These are phyloP conservation scores for Drosophila grimshawi DNA, from an alignment of 1,140 invertebrate genomes.

Conservation along the genomic window DNA sequence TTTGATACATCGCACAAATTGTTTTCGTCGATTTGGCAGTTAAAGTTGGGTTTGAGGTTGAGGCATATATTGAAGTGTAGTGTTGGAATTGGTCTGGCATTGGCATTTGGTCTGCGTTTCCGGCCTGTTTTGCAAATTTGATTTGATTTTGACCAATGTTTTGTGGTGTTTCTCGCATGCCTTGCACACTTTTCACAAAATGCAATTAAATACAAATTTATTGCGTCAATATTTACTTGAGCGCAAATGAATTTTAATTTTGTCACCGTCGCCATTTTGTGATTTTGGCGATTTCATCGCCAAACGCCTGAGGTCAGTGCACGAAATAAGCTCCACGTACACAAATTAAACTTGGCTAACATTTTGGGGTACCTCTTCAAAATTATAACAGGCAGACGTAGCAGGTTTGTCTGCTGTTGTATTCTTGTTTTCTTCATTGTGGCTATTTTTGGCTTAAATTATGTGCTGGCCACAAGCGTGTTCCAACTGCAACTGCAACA, in stretches of 20 bases:
- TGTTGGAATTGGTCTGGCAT: conserved; percentile 15
- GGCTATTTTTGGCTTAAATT: conserved; percentile 60
- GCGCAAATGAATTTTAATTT: conserved; percentile 83
- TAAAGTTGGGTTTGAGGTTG: not conserved
- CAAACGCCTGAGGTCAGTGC: conserved; percentile 36
- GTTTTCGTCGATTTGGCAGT: conserved; percentile 57
- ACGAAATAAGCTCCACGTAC: conserved; percentile 8
- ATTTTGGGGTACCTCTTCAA: conserved; percentile 22
- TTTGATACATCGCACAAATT: conserved; percentile 72
- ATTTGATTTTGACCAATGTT: conserved; percentile 67
- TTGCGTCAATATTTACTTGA: conserved; percentile 83
- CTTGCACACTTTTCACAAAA: conserved; percentile 46
- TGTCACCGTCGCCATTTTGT: conserved; percentile 52
- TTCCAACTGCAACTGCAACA: not conserved
- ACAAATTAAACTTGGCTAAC: conserved; percentile 7
- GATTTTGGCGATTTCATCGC: conserved; percentile 23
- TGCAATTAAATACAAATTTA: conserved; percentile 83
- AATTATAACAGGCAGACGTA: conserved; percentile 43
- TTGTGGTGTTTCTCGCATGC: conserved; percentile 48
- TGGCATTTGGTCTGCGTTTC: conserved; percentile 29
- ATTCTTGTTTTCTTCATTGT: not conserved
- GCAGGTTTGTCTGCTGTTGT: conserved; percentile 25
- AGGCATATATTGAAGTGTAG: not conserved
- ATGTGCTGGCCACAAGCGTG: conserved; percentile 12
- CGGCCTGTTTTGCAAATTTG: conserved; percentile 71